Percentiles rank a stretch among this genome's conserved stretches.
Evolutionary conservation across 2,888 invertebrate species (phyloP).

Genomic region (Callyntrura sp.): DNA sequence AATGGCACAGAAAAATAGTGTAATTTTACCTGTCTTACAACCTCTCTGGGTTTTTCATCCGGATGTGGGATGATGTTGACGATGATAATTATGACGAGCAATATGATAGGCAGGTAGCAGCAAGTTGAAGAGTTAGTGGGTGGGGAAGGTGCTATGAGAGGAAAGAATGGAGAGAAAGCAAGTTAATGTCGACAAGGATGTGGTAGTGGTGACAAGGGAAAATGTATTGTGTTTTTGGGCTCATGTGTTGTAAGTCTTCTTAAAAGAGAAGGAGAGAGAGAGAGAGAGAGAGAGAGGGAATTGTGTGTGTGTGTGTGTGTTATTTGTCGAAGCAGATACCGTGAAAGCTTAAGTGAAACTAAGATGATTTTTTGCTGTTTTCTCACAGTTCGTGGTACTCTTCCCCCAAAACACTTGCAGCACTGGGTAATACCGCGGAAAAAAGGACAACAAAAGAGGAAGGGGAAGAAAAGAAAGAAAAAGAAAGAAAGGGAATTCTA

Average conservation of each 20-base stretch:
- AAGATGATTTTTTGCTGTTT: conserved; percentile 33
- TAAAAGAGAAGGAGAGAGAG: too few relatives aligned
- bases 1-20: conserved; percentile 40
- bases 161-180: neutral
- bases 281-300: too few relatives aligned
- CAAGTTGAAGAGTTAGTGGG: neutral
- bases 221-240: conserved; percentile 8
- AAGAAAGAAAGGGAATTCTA: conserved; percentile 52
- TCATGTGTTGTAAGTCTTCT: conserved; percentile 29
- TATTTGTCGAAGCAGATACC: conserved; percentile 71
- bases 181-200: conserved; percentile 2
- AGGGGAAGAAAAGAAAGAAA: neutral
- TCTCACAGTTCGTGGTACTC: conserved; percentile 20
- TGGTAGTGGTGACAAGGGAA: neutral
- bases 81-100: too few relatives aligned
- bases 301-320: conserved; percentile 6
- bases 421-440: conserved; percentile 10
- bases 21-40: conserved; percentile 61
- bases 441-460: neutral
- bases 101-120: neutral
- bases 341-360: conserved; percentile 53
- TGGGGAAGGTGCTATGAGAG: neutral
- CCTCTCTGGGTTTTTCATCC: neutral
- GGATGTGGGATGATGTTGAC: neutral
- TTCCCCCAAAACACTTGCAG: conserved; percentile 41